phyloP scores from a whole-genome alignment of 2,113 vertebrate species.

The Seriola aureovittata region DNA sequence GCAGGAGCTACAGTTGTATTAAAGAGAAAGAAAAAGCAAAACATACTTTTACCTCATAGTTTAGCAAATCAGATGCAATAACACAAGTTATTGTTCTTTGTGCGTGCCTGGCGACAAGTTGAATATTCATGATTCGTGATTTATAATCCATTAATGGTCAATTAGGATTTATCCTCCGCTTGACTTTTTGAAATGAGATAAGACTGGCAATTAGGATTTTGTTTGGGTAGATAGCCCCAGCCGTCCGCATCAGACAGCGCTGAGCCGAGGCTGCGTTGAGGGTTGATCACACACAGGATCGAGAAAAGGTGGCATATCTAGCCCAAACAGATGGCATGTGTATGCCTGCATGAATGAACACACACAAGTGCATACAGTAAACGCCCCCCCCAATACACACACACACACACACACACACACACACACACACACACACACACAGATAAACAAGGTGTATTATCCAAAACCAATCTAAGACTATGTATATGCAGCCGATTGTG shows the following conservation, averaged over 20 bases:
- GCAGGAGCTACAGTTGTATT: background rate
- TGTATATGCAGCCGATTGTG: conserved; percentile 32
- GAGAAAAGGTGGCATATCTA: conserved; percentile 72
- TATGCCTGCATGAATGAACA: conserved; percentile 66
- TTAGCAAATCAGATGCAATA: background rate
- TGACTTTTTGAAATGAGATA: conserved; percentile 62
- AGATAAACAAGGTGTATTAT: conserved; percentile 49
- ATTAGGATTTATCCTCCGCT: conserved; percentile 42
- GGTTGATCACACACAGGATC: conserved; percentile 56
- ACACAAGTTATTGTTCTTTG: background rate
- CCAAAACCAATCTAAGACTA: conserved; percentile 52
- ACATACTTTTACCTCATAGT: background rate
- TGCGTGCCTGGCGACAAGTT: background rate
- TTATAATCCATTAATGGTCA: conserved; percentile 26
- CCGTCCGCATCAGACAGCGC: conserved; percentile 39
- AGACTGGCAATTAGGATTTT: conserved; percentile 58
- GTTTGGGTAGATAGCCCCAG: conserved; percentile 44
- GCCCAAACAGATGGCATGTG: conserved; percentile 76
- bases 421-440: conserved; percentile 31
- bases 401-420: conserved; percentile 29
- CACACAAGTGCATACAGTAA: conserved; percentile 31
- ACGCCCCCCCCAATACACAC: background rate
- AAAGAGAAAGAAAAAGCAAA: background rate
- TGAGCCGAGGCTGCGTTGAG: conserved; percentile 28
- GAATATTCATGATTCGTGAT: conserved; percentile 18